These are phyloP conservation scores for Drosophila hydei DNA, from an alignment of 1,140 invertebrate species.

Conservation along the genomic window DNA sequence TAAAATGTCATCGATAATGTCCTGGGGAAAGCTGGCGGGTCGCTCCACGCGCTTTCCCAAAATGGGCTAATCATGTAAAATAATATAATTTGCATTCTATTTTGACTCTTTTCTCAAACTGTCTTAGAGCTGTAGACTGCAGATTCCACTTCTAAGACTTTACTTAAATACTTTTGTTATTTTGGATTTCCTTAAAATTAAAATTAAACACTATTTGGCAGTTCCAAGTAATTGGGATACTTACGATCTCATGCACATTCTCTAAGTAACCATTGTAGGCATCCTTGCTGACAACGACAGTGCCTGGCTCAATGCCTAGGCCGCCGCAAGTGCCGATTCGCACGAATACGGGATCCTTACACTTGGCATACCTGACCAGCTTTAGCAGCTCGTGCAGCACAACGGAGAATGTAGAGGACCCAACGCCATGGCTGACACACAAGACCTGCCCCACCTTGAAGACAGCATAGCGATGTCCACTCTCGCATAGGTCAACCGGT, in stretches of 20 bases:
- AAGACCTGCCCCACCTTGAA: constrained; percentile 89
- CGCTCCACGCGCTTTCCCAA: constrained; percentile 93
- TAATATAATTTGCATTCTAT: no score
- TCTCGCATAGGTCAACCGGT: constrained; percentile 92
- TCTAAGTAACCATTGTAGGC: constrained; percentile 92
- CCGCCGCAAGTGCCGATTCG: constrained; percentile 96
- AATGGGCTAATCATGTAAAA: constrained; percentile 87
- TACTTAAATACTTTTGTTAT: no score
- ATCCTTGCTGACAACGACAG: constrained; percentile 93
- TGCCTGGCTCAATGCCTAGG: constrained; percentile 93
- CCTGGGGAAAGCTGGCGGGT: constrained; percentile 91
- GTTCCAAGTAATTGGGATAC: constrained; percentile 36
- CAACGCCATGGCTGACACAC: constrained; percentile 93
- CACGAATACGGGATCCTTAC: constrained; percentile 94
- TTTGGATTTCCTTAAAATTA: no score
- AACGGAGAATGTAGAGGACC: constrained; percentile 95
- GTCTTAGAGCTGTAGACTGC: no score
- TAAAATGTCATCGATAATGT: constrained; percentile 90
- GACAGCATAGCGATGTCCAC: constrained; percentile 93
- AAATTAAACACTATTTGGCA: no score
- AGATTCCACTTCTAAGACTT: no score
- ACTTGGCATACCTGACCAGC: constrained; percentile 94
- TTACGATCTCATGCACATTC: constrained; percentile 88
- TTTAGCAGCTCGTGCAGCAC: constrained; percentile 96
- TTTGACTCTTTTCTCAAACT: no score